Percentiles rank a stretch among this genome's conserved stretches.
Conservation (phyloP, 2,797 vertebrate species). For the Typhlichthys eigenmanni region DNA sequence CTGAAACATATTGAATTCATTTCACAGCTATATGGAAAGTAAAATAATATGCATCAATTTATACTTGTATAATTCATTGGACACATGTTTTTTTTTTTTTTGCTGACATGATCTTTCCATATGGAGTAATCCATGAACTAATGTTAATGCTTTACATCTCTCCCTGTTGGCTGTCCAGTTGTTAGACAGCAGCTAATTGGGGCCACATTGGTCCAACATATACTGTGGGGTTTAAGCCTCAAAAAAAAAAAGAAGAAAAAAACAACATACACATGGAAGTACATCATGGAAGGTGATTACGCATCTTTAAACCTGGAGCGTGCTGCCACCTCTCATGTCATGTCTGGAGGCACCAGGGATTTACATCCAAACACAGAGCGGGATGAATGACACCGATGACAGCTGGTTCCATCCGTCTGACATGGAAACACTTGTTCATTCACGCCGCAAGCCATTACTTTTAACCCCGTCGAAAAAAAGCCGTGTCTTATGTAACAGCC, state of each 20-base stretch:
- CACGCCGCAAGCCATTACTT: constrained; percentile 60
- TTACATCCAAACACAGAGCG: constrained; percentile 53
- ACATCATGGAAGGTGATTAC: constrained; percentile 66
- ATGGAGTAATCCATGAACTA: constrained; percentile 24
- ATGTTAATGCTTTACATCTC: constrained; percentile 24
- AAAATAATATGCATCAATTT: constrained; percentile 31
- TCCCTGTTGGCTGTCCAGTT: constrained; percentile 47
- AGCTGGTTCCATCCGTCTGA: constrained; percentile 41
- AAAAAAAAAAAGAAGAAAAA: constrained; percentile 28
- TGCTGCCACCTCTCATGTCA: constrained; percentile 53
- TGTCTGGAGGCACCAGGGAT: constrained; percentile 45
- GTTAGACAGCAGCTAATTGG: constrained; percentile 59
- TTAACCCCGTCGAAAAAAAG: constrained; percentile 50
- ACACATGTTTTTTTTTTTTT: constrained; percentile 24
- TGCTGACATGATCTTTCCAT: constrained; percentile 36
- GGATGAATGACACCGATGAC: constrained; percentile 63
- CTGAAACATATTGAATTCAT: constrained; percentile 21
- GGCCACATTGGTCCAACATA: constrained; percentile 54
- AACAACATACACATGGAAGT: constrained; percentile 14
- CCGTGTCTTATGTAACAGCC: constrained; percentile 55
- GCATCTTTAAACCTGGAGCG: constrained; percentile 39
- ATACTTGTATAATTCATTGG: constrained; percentile 17
- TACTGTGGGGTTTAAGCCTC: constrained; percentile 51
- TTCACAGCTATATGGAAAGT: constrained; percentile 26
- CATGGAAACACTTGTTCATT: constrained; percentile 57